Conservation (phyloP, 2,888 invertebrate species). For the Cantharis lateralis region DNA sequence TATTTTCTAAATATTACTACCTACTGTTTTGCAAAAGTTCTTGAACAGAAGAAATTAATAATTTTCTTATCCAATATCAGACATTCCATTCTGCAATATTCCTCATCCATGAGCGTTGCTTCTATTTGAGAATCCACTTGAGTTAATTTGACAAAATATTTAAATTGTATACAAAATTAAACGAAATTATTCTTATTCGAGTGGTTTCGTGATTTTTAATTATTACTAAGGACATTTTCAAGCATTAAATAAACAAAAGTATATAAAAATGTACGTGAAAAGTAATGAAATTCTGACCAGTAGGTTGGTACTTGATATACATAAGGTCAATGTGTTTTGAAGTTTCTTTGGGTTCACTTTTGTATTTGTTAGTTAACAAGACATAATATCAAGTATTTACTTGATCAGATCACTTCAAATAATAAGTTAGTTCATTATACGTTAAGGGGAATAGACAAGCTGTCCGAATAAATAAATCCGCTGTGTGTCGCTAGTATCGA, state of each 20-base stretch:
- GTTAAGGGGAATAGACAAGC: no score
- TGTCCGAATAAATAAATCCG: no score
- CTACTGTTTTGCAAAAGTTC: no score
- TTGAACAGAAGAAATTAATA: no score
- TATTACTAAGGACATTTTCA: neutral
- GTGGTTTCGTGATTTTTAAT: neutral
- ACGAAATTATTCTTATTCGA: neutral
- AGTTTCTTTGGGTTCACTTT: neutral
- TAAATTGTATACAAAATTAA: neutral
- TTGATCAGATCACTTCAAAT: neutral
- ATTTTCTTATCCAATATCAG: no score
- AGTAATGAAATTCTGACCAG: neutral
- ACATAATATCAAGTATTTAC: neutral
- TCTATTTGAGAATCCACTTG: neutral
- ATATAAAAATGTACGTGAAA: neutral
- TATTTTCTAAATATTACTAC: no score
- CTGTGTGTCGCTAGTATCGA: no score
- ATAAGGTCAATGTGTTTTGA: neutral
- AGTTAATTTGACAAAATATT: neutral
- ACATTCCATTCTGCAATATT: no score
- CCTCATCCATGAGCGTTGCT: neutral
- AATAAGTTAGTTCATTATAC: no score
- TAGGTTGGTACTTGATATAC: neutral
- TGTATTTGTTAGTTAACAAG: neutral
- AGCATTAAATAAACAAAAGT: neutral